phyloP scores from a whole-genome alignment of 53 echinoderm and acorn worm species.

The Echinometra lucunter region DNA sequence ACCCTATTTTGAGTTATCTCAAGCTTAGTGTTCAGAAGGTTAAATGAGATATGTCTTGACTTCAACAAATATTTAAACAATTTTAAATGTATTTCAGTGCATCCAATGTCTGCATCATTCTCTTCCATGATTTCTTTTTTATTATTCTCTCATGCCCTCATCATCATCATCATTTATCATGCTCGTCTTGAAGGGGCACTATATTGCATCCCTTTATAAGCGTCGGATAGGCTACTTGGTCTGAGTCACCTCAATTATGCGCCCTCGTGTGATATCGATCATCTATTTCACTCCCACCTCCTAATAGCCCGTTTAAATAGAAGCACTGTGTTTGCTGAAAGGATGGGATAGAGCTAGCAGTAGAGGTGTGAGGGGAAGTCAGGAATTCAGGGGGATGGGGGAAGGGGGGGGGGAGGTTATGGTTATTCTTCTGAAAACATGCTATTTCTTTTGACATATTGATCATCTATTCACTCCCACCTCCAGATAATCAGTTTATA shows the following conservation, averaged over 20 bases:
- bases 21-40: too few relatives aligned
- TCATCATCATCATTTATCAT: neutral
- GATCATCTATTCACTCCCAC: too few relatives aligned
- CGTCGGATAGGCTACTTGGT: neutral
- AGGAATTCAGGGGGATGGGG: too few relatives aligned
- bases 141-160: neutral
- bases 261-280: constrained; percentile 1
- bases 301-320: neutral
- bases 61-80: too few relatives aligned
- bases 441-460: too few relatives aligned
- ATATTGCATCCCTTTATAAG: neutral
- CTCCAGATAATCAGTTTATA: too few relatives aligned
- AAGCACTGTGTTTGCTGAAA: neutral
- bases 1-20: too few relatives aligned
- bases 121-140: neutral
- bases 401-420: too few relatives aligned
- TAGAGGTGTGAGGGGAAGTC: too few relatives aligned
- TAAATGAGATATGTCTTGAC: too few relatives aligned
- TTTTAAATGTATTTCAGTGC: too few relatives aligned
- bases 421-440: neutral
- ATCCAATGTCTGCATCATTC: neutral
- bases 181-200: neutral
- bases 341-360: neutral
- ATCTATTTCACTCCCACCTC: neutral
- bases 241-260: neutral